A percentile compares a stretch with the other conserved stretches of the same genome.
phyloP scores from a whole-genome alignment of 1,140 invertebrate species.

The Drosophila lowei region DNA sequence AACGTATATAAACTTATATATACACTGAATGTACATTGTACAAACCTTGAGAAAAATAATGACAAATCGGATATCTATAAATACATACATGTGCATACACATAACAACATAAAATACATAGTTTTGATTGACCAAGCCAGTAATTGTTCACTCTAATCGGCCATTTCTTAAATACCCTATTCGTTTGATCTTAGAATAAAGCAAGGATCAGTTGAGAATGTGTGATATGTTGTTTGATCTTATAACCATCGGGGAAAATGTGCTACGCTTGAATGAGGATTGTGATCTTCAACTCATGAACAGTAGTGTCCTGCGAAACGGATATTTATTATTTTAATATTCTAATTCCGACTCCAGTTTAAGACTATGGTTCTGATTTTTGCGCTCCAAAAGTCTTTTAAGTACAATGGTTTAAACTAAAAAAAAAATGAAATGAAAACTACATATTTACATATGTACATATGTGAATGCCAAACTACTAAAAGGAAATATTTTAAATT shows the following conservation, averaged over 20 bases:
- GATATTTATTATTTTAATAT: no score
- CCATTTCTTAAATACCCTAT: conserved; percentile 13
- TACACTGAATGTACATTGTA: conserved; percentile 41
- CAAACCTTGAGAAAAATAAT: conserved; percentile 46
- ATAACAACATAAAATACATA: conserved; percentile 5
- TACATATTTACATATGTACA: background rate
- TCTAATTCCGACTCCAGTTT: no score
- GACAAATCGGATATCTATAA: conserved; percentile 53
- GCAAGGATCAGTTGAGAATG: background rate
- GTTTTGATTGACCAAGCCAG: conserved; percentile 36
- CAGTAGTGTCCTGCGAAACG: no score
- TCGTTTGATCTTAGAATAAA: background rate
- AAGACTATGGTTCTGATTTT: no score
- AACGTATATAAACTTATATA: conserved; percentile 24
- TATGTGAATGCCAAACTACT: conserved; percentile 21
- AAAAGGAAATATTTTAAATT: conserved; percentile 30
- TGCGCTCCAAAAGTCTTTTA: no score
- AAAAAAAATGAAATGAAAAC: no score
- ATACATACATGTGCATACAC: conserved; percentile 18
- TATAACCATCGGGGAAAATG: background rate
- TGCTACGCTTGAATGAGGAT: no score
- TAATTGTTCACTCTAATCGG: conserved; percentile 4
- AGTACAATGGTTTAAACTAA: no score
- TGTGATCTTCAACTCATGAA: no score
- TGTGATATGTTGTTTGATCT: background rate